Base-by-base conservation (phyloP, 2,888 invertebrate genomes). In the Andrena praecox region DNA sequence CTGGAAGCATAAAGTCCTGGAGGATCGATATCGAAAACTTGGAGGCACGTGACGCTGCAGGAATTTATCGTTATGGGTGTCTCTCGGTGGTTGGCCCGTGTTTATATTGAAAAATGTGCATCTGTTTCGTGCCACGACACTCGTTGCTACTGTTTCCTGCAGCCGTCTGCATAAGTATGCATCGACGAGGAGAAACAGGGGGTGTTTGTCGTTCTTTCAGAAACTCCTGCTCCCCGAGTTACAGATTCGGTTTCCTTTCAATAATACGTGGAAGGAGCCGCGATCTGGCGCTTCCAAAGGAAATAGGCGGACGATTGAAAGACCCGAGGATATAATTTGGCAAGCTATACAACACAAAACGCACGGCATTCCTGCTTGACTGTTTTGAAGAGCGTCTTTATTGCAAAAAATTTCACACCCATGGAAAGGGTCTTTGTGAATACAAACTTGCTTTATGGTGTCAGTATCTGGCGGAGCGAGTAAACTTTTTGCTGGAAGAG, bases 71-170 rank as follows among this genome's bases (percentile, higher is more conserved):
- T 77, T 60, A 50, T 29, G 27, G 33, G 3, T 59, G 50, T 60
- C 66, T 60, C 66, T 27, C 50, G 24, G n/a, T 62, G 68, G 68
- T 27, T 52, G 52, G 29, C 52, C 33, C n/a, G 54, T 81, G 74
- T 81, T 81, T 74, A 79, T 74, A 74, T 68, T 33, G 78, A 67
- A 70, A 67, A 79, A 71, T 71, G 54, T 68, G 79, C 56, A 63
- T 42, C 62, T 52, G 42, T 70, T 76, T 54, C 56, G 52, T 24
- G 31, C 29, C 2, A 35, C 54, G 29, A 63, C 63, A 24, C 16
- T 35, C 52, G 31, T 63, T 48, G 63, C 24, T 63, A 29, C 50
- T 52, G 62, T 69, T 62, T 76, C 16, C 42, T 62, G 62, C 10
- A 76, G 31, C 27, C 62, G 50, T 12, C 42, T 27, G 33, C 7